Evolutionary conservation across 1,140 invertebrate genomes (phyloP).

Genomic region (Paraescarpia echinospica): DNA sequence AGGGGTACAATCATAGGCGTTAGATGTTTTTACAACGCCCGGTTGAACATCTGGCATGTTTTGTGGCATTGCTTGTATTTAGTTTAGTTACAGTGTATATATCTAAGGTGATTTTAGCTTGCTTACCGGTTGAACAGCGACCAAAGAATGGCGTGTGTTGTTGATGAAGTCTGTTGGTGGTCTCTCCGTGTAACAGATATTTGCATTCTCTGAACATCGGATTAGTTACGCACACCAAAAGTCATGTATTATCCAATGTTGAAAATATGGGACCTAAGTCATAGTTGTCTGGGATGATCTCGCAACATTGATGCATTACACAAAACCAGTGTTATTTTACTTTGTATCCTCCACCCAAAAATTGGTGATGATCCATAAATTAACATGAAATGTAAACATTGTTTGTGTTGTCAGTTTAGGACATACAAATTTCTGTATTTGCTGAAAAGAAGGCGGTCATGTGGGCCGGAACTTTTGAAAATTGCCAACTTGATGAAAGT

Average conservation of each 20-base stretch:
- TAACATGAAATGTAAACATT: too few species aligned
- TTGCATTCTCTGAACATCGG: not conserved
- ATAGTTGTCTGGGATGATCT: not conserved
- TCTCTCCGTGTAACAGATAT: not conserved
- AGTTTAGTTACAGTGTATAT: not conserved
- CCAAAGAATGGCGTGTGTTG: not conserved
- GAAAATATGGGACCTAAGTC: not conserved
- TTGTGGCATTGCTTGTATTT: not conserved
- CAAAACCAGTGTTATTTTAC: not conserved
- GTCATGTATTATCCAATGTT: not conserved
- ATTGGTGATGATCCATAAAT: too few species aligned
- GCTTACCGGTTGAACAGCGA: not conserved
- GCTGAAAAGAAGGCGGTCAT: too few species aligned
- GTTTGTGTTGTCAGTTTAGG: too few species aligned
- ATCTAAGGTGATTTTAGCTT: not conserved
- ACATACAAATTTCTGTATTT: too few species aligned
- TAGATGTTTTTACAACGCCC: not conserved
- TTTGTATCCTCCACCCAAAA: not conserved
- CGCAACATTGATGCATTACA: not conserved
- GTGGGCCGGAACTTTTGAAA: too few species aligned
- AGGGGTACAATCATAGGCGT: not conserved
- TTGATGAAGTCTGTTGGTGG: not conserved
- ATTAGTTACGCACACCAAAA: not conserved
- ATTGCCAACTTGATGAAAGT: too few species aligned
- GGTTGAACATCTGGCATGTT: not conserved